Evolutionary conservation across 2,113 vertebrate species (phyloP), one percentile per base, ranked within the genome.

Genomic region (Toxotes jaculatrix): DNA sequence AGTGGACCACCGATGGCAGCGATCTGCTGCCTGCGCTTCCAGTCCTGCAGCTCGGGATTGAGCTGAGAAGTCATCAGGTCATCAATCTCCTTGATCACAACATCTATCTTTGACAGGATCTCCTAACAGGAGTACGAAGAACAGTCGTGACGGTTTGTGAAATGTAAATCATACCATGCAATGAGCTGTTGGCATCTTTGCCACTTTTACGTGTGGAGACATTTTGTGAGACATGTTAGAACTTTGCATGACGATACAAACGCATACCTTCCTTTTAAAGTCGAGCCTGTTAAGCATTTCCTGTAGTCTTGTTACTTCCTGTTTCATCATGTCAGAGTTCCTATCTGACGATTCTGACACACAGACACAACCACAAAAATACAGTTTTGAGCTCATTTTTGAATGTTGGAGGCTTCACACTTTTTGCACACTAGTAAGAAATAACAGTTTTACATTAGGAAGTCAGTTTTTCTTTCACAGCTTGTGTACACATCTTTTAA

Each of bases 231-330:
- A 60, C 13, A 2, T 27, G 5, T 67, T 5, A 60, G 16, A 38
- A 40, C 42, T 65, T 19, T 23, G 42, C 36, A 45, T 0, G 16
- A 7, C 13, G 9, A 36, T 19, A 40, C 21, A 19, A 17, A 38
- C 17, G 32, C 86, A 0, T 73, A 96, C 98, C 96, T 99, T 99
- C 89, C 98, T 96, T 92, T 97, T 98, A 84, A 96, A 98, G 93
- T 99, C 98, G 16, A 99, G 94, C 27, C 95, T 95, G 77, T 99
- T 99, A n/a, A 99, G 97, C 95, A 98, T 98, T 23, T 97, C 96
- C 92, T 99, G 98, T 64, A 99, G 94, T 3, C 94, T 93, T 63
- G 96, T 92, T 84, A 98, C 95, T 94, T 98, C 98, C 89, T 97
- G 96, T 90, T 97, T 97, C 95, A 97, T 95, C 31, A 92, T 81